Evolutionary conservation across 2,113 vertebrate species (phyloP).

Genomic region (Phoxinus phoxinus): DNA sequence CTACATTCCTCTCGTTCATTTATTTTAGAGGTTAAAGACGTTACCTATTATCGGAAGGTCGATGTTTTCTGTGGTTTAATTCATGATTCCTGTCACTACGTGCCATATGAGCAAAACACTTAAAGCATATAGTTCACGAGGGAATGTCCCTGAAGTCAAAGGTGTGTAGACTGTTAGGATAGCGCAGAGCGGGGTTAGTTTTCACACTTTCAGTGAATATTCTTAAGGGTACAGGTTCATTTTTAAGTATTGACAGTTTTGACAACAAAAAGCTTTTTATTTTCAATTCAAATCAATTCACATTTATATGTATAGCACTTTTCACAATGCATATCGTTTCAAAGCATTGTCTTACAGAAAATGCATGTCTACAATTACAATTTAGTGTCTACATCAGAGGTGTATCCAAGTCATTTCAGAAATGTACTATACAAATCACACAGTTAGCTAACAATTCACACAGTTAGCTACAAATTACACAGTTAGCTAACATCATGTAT

Average conservation of each 20-base stretch:
- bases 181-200: background rate
- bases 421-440: too few relatives aligned
- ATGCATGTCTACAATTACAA: too few relatives aligned
- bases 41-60: background rate
- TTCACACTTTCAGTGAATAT: background rate
- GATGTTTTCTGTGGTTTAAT: background rate
- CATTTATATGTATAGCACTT: too few relatives aligned
- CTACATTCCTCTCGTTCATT: background rate
- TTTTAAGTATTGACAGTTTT: background rate
- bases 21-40: constrained; percentile 7
- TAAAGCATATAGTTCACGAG: background rate
- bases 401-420: too few relatives aligned
- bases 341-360: too few relatives aligned
- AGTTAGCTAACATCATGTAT: too few relatives aligned
- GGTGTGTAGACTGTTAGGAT: background rate
- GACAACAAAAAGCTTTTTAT: too few relatives aligned
- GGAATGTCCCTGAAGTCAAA: background rate
- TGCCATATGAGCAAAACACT: background rate
- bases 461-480: too few relatives aligned
- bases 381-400: too few relatives aligned
- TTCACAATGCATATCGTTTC: too few relatives aligned
- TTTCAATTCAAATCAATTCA: too few relatives aligned
- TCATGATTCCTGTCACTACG: constrained; percentile 1
- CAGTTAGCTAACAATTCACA: too few relatives aligned
- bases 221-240: background rate